Base-by-base conservation (phyloP, 92 coral and sea anemone genomes). In the Blastomussa wellsi region DNA sequence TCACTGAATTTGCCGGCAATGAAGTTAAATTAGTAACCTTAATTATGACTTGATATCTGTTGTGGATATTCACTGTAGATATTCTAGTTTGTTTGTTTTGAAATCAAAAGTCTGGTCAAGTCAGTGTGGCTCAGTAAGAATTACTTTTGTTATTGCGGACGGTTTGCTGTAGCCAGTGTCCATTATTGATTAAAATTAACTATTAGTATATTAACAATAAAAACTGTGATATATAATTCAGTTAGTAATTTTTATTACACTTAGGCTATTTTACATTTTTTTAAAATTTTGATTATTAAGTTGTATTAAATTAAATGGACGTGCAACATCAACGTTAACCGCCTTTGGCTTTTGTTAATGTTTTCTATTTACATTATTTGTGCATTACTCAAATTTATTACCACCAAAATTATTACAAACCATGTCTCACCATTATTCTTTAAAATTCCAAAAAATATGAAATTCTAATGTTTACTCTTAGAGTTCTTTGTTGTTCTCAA, bases 401-500 rank as follows among this genome's bases (percentile, higher is more conserved):
- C 22, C 16, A 44, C 22, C 7, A 26, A 47, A 74, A 17, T 10
- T 26, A 29, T 10, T 42, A 12, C 26, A 19, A 15, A 35, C 47
- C n/a, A 70, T 37, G 28, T 35, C 1, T 29, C 20, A 35, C 19
- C 26, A 37, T 36, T 48, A 2, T 35, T 4, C 28, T 39, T 74
- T 17, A 47, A 32, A 49, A 51, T 5, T 29, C 10, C 14, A 29
- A 51, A 51, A 29, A 76, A 26, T 36, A 32, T 7, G n/a, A 15
- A 31, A 38, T n/a, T 36, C 44, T 35, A 68, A 38, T 35, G 47
- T 26, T 73, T 11, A 77, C 81, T 77, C 81, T 36, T 55, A 52
- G 80, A 76, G 80, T 76, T 52, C 15, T 49, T 48, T 76, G 39
- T 20, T 53, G 7, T 29, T 76, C 80, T 44, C 41, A 51, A 51